Evolutionary conservation across 2,888 invertebrate genomes (phyloP).

Genomic region (Caenorhabditis doughertyi): DNA sequence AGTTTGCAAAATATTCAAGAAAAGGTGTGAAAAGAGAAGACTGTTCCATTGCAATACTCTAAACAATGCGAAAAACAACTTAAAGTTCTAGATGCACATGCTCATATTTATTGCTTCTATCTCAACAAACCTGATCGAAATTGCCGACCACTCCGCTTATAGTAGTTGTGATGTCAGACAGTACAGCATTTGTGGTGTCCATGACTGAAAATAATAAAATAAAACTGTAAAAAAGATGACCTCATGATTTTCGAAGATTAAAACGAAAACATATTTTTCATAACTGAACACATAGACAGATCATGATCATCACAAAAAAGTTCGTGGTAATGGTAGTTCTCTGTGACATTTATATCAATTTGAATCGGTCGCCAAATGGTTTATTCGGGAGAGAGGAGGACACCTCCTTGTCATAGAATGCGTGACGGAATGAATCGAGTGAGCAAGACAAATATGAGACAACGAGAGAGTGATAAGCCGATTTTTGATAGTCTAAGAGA

Average conservation of each 20-base stretch:
- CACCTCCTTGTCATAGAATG: constrained; percentile 45
- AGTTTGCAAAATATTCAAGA: neutral
- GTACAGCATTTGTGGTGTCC: constrained; percentile 42
- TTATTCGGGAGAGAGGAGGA: constrained; percentile 26
- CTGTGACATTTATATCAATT: constrained; percentile 40
- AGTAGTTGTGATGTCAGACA: constrained; percentile 39
- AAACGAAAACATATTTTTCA: constrained; percentile 32
- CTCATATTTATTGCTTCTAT: neutral
- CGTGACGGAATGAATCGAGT: constrained; percentile 23
- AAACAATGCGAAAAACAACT: neutral
- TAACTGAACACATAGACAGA: neutral
- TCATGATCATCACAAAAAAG: constrained; percentile 18
- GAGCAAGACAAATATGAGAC: constrained; percentile 29
- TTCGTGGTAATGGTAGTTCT: constrained; percentile 38
- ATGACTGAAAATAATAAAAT: constrained; percentile 40
- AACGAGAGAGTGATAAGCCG: constrained; percentile 28
- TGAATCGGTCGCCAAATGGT: constrained; percentile 42
- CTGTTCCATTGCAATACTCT: neutral
- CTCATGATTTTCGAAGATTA: constrained; percentile 9
- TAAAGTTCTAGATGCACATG: too few species aligned
- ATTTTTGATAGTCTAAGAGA: constrained; percentile 47
- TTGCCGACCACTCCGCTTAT: constrained; percentile 24
- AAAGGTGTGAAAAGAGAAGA: neutral
- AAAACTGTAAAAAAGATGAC: neutral
- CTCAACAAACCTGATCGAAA: constrained; percentile 46